These are phyloP conservation scores for Calameuta idolon DNA, from an alignment of 2,888 invertebrate species.

Conservation along the genomic window DNA sequence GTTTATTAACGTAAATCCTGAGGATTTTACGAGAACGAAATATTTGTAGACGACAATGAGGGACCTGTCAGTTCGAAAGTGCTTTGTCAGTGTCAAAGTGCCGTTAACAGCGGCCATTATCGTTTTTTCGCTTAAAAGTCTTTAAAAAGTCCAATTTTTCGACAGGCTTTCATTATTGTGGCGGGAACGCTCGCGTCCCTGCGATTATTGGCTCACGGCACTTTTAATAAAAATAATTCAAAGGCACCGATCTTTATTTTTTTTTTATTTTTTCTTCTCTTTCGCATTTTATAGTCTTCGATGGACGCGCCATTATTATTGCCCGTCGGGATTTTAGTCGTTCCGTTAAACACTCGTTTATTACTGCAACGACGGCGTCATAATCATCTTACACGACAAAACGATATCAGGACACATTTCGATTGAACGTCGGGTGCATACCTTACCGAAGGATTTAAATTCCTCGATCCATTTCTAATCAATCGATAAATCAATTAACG, in stretches of 20 bases:
- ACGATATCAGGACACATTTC: not conserved
- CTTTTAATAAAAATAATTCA: slow-evolving; percentile 23
- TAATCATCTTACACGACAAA: not conserved
- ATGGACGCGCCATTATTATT: slow-evolving; percentile 20
- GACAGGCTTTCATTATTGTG: not conserved
- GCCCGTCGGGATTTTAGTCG: not conserved
- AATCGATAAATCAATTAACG: not conserved
- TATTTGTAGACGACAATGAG: not conserved
- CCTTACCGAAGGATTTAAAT: not conserved
- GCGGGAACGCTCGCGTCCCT: not conserved
- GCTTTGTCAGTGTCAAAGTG: not conserved
- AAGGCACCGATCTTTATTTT: slow-evolving; percentile 44
- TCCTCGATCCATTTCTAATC: not conserved
- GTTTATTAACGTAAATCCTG: not conserved
- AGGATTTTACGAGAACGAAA: not conserved
- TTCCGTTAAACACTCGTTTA: not conserved
- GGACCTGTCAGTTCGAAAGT: not conserved
- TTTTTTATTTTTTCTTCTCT: not conserved
- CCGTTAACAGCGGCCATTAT: not conserved
- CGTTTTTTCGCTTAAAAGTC: not conserved
- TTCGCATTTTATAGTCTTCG: slow-evolving; percentile 42
- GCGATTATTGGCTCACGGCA: not conserved
- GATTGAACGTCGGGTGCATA: not conserved
- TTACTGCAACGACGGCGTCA: not conserved
- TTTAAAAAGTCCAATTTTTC: not conserved